phyloP scores from a whole-genome alignment of 2,113 vertebrate genomes.

The Solea solea region DNA sequence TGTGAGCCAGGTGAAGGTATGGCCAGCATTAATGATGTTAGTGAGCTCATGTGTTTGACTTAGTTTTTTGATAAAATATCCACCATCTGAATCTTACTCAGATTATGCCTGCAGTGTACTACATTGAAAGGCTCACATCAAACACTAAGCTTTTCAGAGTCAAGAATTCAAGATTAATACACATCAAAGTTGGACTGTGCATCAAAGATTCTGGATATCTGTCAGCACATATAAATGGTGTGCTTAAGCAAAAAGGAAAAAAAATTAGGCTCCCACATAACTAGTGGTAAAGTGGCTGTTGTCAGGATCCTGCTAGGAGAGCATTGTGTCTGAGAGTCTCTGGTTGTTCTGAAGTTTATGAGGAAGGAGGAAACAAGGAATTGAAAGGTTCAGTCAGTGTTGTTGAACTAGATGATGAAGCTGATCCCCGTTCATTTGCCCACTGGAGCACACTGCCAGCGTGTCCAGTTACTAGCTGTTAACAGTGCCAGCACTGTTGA shows the following conservation, averaged over 20 bases:
- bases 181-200: no score
- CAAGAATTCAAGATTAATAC: no score
- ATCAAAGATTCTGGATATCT: constrained; percentile 23
- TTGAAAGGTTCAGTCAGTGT: constrained; percentile 12
- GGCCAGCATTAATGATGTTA: background rate
- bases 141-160: no score
- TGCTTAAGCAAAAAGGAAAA: constrained; percentile 2
- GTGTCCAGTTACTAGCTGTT: constrained; percentile 20
- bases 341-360: constrained; percentile 4
- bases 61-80: background rate
- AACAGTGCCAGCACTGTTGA: constrained; percentile 5
- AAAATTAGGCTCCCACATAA: background rate
- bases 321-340: background rate
- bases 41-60: background rate
- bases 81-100: background rate
- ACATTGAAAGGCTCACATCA: background rate
- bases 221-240: constrained; percentile 38
- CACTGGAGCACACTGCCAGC: constrained; percentile 29
- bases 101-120: no score
- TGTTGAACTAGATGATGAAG: constrained; percentile 33
- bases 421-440: constrained; percentile 47
- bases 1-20: background rate
- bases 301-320: constrained; percentile 29
- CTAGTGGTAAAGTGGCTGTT: constrained; percentile 2
- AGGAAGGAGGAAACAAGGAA: constrained; percentile 2